Base-by-base conservation (phyloP, 2,888 invertebrate species). In the Harmothoe impar region DNA sequence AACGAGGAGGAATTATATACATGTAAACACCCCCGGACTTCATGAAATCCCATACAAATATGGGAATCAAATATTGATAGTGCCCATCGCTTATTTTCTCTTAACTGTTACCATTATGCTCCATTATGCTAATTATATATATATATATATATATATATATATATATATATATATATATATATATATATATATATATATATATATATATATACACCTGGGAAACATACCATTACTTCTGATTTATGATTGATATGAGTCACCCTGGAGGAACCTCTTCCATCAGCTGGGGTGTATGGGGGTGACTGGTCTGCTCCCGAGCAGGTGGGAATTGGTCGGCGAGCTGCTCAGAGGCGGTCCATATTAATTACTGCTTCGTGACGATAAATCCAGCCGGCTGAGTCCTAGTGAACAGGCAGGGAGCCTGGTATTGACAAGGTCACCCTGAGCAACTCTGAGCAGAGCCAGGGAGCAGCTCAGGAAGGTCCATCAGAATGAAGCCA, bases 331-430 rank as follows among this genome's bases (percentile, higher is more conserved):
- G 17, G 10, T 15, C 17, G 54, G 62, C 23, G 62, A 62, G 62
- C n/a, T 20, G 23, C 62, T 62, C 62, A n/a, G 62, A n/a, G 62
- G 62, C n/a, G 62, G 62, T 62, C 62, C 62, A 62, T 20, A 62
- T 62, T 62, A 62, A 62, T 62, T 62, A 62, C 62, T 62, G 62
- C 62, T 62, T 15, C 12, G 3, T 62, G 62, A 20, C 62, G 7
- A 62, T 62, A 62, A 62, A 62, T 62, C 62, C 62, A 62, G 23
- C 62, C 20, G 23, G 62, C 62, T 62, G 62, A 20, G 20, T 62
- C 23, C 62, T n/a, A 62, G 23, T 62, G 62, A 62, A n/a, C 20
- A 62, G 62, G 15, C 62, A 62, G 62, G 62, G n/a, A n/a, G 62
- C n/a, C 7, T 20, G 62, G 62, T 62, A 62, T 62, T 62, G 62